Base-by-base conservation (phyloP, 1,140 invertebrate genomes). In the Heliconius melpomene region DNA sequence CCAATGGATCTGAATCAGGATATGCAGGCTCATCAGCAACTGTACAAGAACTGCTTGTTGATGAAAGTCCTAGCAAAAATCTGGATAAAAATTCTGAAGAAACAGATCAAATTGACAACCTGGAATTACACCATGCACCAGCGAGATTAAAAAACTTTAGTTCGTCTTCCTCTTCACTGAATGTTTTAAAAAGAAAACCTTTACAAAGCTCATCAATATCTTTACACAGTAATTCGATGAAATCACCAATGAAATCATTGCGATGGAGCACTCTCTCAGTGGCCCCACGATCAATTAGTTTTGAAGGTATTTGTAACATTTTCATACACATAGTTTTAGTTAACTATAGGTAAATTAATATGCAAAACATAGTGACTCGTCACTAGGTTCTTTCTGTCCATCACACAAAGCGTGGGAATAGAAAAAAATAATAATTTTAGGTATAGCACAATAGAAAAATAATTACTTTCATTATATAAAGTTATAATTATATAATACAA, bases 1-100 rank as follows among this genome's bases (percentile, higher is more conserved):
- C 86, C 9, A 88, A 83, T 75, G 86, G 86, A 50, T 91, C 91
- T 54, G 92, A 93, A 83, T 91, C 91, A 66, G 90, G 88, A 20
- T 91, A 90, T 66, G 83, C 87, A 79, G 89, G 89, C 40, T 93
- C 91, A n/a, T 85, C 84, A 52, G 82, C 80, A n/a, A 87, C 86
- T 40, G 82, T 88, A 46, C 83, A 85, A 79, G 88, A 91, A 81
- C 79, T 88, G 72, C 38, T 80, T 66, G 83, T 87, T 26, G 79
- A 75, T 36, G 86, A 89, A 36, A 13, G 46, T 16, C 66, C 29
- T 13, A 57, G 8, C 29, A 75, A 60, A 74, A 32, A 50, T 74
- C n/a, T 57, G 23, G 32, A 75, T 11, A 57, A 23, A 52, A 66
- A 77, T 46, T 32, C 66, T n/a, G 66, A 76, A 79, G 54, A 74